Percentiles rank a stretch among this genome's conserved stretches.
Evolutionary conservation across 2,888 invertebrate genomes (phyloP).

Genomic region (Drosophila vallismaia): DNA sequence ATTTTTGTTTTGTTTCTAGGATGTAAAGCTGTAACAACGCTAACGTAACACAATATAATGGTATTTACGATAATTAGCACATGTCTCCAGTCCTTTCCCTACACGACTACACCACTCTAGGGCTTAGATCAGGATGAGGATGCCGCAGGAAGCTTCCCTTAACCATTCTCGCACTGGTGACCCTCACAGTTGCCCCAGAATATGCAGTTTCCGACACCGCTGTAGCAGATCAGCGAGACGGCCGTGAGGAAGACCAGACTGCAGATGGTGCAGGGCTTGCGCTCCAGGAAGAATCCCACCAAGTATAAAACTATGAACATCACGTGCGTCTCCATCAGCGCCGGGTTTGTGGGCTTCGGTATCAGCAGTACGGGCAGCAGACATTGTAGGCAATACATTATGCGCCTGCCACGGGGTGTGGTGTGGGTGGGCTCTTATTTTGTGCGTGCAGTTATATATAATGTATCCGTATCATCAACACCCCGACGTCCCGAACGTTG

Average conservation of each 20-base stretch:
- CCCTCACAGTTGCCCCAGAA: slow-evolving; percentile 94
- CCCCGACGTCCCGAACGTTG: slow-evolving; percentile 25
- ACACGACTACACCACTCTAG: slow-evolving; percentile 40
- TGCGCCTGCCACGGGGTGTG: slow-evolving; percentile 20
- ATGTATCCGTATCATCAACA: background rate
- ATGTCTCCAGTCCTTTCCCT: slow-evolving; percentile 27
- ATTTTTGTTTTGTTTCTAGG: slow-evolving; percentile 25
- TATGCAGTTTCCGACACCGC: slow-evolving; percentile 96
- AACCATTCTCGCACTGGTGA: slow-evolving; percentile 86
- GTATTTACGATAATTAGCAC: slow-evolving; percentile 27
- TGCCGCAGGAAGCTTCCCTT: slow-evolving; percentile 36
- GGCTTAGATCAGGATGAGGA: slow-evolving; percentile 7
- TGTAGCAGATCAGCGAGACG: slow-evolving; percentile 97
- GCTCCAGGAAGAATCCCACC: slow-evolving; percentile 97
- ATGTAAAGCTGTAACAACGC: slow-evolving; percentile 60
- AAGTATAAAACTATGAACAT: slow-evolving; percentile 98
- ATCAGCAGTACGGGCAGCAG: slow-evolving; percentile 97
- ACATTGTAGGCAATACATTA: slow-evolving; percentile 98
- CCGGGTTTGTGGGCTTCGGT: slow-evolving; percentile 98
- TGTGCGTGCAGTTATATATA: background rate
- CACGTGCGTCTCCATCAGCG: slow-evolving; percentile 96
- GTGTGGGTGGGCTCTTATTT: background rate
- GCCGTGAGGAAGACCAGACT: slow-evolving; percentile 97
- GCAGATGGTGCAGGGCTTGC: slow-evolving; percentile 99
- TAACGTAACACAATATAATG: slow-evolving; percentile 43